Evolutionary conservation across 2,797 vertebrate species (phyloP).

Genomic region (Silurus lanzhouensis): DNA sequence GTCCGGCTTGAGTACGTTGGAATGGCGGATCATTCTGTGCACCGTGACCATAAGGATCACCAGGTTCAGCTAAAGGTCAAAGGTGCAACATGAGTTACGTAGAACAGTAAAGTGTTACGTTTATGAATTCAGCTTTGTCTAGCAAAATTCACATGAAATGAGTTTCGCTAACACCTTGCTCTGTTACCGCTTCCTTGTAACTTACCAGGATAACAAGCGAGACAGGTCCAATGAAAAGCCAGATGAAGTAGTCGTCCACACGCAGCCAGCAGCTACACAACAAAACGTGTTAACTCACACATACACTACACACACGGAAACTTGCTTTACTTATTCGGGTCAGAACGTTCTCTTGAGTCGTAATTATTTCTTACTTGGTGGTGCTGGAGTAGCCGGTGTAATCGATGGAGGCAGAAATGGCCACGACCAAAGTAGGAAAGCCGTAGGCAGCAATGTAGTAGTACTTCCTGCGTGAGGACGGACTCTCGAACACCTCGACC

Average conservation of each 20-base stretch:
- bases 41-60: conserved; percentile 88
- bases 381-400: conserved; percentile 85
- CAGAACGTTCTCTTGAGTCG: background rate
- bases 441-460: conserved; percentile 90
- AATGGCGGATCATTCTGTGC: conserved; percentile 88
- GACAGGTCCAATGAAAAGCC: conserved; percentile 90
- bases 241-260: conserved; percentile 91
- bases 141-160: background rate
- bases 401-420: conserved; percentile 88
- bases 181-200: background rate
- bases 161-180: background rate
- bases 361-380: conserved; percentile 37
- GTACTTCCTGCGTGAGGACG: conserved; percentile 85
- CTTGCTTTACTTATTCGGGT: background rate
- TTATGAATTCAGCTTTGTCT: too few species aligned
- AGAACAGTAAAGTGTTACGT: background rate
- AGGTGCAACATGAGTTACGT: conserved; percentile 6
- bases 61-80: conserved; percentile 79
- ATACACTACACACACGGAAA: background rate
- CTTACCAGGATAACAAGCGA: conserved; percentile 87
- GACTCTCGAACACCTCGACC: conserved; percentile 90
- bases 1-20: conserved; percentile 87
- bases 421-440: conserved; percentile 87
- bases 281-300: background rate
- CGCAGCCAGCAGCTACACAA: conserved; percentile 85